Evolutionary conservation across 2,888 invertebrate genomes (phyloP).

Genomic region (Nomada flava): DNA sequence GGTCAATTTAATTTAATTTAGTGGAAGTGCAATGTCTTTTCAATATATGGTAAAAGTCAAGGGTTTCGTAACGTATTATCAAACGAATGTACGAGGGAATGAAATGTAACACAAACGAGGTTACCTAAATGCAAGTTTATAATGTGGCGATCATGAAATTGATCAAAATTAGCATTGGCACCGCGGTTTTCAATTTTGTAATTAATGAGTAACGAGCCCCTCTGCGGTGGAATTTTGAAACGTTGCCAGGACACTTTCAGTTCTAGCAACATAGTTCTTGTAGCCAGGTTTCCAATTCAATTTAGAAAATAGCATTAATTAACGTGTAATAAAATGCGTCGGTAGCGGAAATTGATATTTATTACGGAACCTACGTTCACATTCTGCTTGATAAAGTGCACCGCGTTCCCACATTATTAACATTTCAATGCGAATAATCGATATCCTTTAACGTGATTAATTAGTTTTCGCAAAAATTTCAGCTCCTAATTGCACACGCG

Average conservation of each 20-base stretch:
- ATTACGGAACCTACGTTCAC: slow-evolving; percentile 10
- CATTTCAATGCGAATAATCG: slow-evolving; percentile 8
- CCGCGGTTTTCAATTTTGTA: slow-evolving; percentile 41
- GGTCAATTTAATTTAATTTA: background rate
- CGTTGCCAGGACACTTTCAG: slow-evolving; percentile 44
- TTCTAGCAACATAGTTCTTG: slow-evolving; percentile 26
- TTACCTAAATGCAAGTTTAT: slow-evolving; percentile 9
- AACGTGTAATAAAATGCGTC: slow-evolving; percentile 29
- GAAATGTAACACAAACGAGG: slow-evolving; percentile 20
- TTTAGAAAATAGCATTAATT: slow-evolving; percentile 49
- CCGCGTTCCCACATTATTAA: slow-evolving; percentile 13
- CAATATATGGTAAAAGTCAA: background rate
- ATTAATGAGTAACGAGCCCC: slow-evolving; percentile 45
- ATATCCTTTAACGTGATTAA: slow-evolving; percentile 1
- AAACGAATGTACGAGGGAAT: background rate
- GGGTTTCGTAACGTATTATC: background rate
- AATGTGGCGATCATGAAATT: slow-evolving; percentile 29
- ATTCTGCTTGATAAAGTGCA: slow-evolving; percentile 12
- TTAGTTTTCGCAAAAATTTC: background rate
- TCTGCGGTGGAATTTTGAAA: slow-evolving; percentile 37
- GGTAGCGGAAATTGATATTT: slow-evolving; percentile 14
- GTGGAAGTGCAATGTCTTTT: background rate
- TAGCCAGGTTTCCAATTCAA: slow-evolving; percentile 38
- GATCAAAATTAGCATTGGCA: slow-evolving; percentile 39
- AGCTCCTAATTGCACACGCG: background rate